A percentile compares a stretch with the other conserved stretches of the same genome.
Evolutionary conservation across 37 sponge, comb jelly and placozoan genomes (phyloP).

Genomic region (Hormiphora californensis): DNA sequence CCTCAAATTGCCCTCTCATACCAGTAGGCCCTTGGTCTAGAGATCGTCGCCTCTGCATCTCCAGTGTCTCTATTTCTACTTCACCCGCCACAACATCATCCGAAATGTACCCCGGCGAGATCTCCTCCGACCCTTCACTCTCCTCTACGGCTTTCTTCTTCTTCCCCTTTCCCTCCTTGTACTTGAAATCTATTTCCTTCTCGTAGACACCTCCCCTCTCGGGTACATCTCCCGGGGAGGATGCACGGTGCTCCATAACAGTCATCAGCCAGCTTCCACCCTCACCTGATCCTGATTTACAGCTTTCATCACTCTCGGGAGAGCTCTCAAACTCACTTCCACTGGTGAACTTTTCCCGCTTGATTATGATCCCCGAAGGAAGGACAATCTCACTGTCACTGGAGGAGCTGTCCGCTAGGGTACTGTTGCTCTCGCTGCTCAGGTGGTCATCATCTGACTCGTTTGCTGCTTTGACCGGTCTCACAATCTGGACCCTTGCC

Average conservation of each 20-base stretch:
- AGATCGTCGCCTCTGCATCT: too few relatives aligned
- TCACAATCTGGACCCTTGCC: not conserved
- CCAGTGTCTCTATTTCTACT: too few relatives aligned
- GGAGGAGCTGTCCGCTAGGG: not conserved
- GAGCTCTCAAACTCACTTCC: conserved; percentile 44
- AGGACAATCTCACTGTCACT: not conserved
- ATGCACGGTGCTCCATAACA: conserved; percentile 12
- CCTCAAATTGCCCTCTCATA: conserved; percentile 20
- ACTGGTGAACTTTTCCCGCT: conserved; percentile 16
- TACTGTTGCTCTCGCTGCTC: conserved; percentile 9
- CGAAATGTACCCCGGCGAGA: too few relatives aligned
- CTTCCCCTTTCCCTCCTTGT: not conserved
- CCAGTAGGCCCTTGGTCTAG: not conserved
- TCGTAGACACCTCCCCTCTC: not conserved
- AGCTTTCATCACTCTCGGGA: not conserved
- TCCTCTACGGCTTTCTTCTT: not conserved
- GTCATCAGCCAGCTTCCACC: not conserved
- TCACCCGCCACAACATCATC: too few relatives aligned
- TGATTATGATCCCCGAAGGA: not conserved
- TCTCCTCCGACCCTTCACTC: too few relatives aligned
- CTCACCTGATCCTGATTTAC: not conserved
- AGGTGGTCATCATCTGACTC: not conserved
- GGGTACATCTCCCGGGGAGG: not conserved
- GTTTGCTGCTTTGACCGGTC: not conserved
- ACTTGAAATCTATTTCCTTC: conserved; percentile 24